Conservation (phyloP, 2,888 invertebrate species). For the Adelognathus sp. region DNA sequence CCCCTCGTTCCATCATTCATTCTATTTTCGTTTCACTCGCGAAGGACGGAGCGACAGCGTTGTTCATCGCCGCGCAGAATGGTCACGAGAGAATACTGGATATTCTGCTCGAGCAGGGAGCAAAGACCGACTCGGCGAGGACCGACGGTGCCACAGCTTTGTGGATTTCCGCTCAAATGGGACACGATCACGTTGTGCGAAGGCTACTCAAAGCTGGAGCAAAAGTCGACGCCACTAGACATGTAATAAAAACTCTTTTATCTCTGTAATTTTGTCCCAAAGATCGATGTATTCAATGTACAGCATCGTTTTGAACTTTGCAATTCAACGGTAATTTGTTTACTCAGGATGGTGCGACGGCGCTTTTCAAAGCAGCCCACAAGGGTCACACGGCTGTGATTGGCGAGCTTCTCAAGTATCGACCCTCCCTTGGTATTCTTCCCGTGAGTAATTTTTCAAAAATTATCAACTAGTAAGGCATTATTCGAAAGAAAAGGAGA, state of each 20-base stretch:
- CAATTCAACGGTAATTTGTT: background rate
- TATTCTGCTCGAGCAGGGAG: slow-evolving; percentile 88
- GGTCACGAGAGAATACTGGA: slow-evolving; percentile 92
- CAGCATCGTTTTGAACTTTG: background rate
- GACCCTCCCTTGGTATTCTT: slow-evolving; percentile 90
- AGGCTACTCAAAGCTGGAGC: slow-evolving; percentile 91
- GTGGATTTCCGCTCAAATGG: slow-evolving; percentile 98
- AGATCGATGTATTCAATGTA: too few species aligned
- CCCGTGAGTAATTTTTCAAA: slow-evolving; percentile 90
- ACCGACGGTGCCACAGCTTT: slow-evolving; percentile 94
- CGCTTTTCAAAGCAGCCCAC: slow-evolving; percentile 96
- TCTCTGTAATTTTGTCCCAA: background rate
- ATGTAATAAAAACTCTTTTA: slow-evolving; percentile 83
- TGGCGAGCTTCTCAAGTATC: slow-evolving; percentile 90
- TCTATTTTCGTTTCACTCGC: slow-evolving; percentile 44
- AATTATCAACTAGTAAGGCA: too few species aligned
- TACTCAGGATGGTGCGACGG: slow-evolving; percentile 93
- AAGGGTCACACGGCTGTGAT: slow-evolving; percentile 96
- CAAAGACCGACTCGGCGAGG: slow-evolving; percentile 88
- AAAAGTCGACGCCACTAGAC: slow-evolving; percentile 89
- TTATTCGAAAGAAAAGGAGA: too few species aligned
- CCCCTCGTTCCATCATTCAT: background rate
- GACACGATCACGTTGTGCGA: slow-evolving; percentile 91
- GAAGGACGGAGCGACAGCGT: slow-evolving; percentile 94
- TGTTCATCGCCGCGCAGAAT: slow-evolving; percentile 97